phyloP scores from a whole-genome alignment of 2,888 invertebrate genomes.

The Thereva unica region DNA sequence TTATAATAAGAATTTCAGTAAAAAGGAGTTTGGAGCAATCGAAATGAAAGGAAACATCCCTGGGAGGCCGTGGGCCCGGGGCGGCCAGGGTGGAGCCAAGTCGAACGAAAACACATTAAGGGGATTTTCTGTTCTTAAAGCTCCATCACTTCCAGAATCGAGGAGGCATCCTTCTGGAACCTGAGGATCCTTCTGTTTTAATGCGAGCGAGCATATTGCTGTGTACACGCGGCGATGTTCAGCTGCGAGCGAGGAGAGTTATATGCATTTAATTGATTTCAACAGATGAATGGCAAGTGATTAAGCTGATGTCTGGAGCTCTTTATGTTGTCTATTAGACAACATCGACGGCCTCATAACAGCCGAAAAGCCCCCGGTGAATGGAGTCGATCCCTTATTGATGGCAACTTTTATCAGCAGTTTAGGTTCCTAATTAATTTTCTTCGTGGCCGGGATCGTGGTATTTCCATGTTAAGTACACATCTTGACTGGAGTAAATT shows the following conservation, averaged over 20 bases:
- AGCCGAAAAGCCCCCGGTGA: too few species aligned
- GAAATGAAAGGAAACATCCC: slow-evolving; percentile 10
- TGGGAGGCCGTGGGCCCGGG: not conserved
- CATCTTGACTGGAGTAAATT: too few species aligned
- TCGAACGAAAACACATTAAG: slow-evolving; percentile 33
- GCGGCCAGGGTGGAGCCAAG: not conserved
- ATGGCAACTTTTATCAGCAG: too few species aligned
- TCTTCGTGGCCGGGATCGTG: too few species aligned
- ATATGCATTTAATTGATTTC: slow-evolving; percentile 27
- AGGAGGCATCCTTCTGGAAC: not conserved
- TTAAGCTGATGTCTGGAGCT: too few species aligned
- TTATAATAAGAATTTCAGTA: not conserved
- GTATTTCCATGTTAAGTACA: too few species aligned
- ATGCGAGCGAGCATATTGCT: slow-evolving; percentile 14
- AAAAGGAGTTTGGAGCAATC: slow-evolving; percentile 3
- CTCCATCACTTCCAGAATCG: slow-evolving; percentile 7
- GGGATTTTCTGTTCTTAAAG: slow-evolving; percentile 28
- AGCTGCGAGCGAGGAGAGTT: slow-evolving; percentile 23
- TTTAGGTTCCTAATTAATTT: too few species aligned
- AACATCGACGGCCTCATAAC: too few species aligned
- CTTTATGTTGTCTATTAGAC: too few species aligned
- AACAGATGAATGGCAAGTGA: slow-evolving; percentile 6
- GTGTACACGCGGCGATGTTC: not conserved
- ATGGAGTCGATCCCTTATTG: too few species aligned
- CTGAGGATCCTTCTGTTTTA: slow-evolving; percentile 22